A percentile compares a stretch with the other conserved stretches of the same genome.
phyloP scores from a whole-genome alignment of 2,888 invertebrate genomes.

The Orthosia gothica region DNA sequence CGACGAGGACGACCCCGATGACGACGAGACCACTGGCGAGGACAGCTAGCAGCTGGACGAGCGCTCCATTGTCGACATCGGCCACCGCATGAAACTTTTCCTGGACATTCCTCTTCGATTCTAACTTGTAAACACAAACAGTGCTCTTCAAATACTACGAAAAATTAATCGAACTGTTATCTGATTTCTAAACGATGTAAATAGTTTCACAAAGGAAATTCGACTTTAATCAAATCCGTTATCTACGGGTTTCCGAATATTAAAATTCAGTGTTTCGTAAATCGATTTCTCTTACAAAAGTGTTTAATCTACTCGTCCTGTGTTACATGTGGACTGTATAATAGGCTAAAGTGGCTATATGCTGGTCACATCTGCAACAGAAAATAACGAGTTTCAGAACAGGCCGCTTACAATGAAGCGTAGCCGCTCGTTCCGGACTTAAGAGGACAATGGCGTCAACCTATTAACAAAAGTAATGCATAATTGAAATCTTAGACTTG shows the following conservation, averaged over 20 bases:
- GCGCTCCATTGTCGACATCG: constrained; percentile 90
- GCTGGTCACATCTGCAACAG: constrained; percentile 52
- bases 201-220: too few relatives aligned
- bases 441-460: constrained; percentile 15
- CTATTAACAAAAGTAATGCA: constrained; percentile 20
- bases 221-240: too few relatives aligned
- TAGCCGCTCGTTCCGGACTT: constrained; percentile 5
- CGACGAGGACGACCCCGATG: constrained; percentile 82
- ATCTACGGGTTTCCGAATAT: too few relatives aligned
- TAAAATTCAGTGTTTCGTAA: too few relatives aligned
- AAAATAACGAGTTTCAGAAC: constrained; percentile 53
- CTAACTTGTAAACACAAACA: constrained; percentile 69
- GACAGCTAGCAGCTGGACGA: constrained; percentile 92
- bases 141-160: constrained; percentile 1
- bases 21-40: constrained; percentile 75
- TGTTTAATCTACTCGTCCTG: not conserved
- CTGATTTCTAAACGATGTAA: too few relatives aligned
- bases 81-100: constrained; percentile 91
- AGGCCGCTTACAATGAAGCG: not conserved
- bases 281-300: too few relatives aligned
- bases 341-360: constrained; percentile 39
- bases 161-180: too few relatives aligned
- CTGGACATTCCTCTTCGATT: constrained; percentile 92
- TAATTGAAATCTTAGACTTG: constrained; percentile 44
- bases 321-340: constrained; percentile 34